A percentile compares a stretch with the other conserved stretches of the same genome.
Conservation (phyloP, 2,797 vertebrate genomes). For the Agapornis canus region DNA sequence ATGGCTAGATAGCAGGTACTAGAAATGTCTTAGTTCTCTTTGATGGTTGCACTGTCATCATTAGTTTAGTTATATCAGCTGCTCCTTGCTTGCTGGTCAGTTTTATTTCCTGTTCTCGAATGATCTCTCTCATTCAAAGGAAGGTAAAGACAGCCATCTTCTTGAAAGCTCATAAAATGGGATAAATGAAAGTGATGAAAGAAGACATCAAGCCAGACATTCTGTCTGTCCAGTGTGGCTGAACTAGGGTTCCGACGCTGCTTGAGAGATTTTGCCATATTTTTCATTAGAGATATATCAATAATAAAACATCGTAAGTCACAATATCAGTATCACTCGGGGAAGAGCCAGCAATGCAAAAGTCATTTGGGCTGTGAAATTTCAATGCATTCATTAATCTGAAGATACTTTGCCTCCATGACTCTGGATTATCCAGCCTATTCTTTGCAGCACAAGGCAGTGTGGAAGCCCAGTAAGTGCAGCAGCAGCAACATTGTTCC, state of each 20-base stretch:
- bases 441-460: rapidly evolving
- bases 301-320: background rate
- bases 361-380: background rate
- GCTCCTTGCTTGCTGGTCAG: background rate
- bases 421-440: background rate
- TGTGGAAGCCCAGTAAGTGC: background rate
- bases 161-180: constrained; percentile 15
- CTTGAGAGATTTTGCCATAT: background rate
- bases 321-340: background rate
- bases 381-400: background rate
- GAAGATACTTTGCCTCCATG: background rate
- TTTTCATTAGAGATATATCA: background rate
- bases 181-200: background rate
- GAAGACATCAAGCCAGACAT: background rate
- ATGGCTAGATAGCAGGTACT: background rate
- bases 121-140: constrained; percentile 3
- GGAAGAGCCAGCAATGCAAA: background rate
- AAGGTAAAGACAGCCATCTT: background rate
- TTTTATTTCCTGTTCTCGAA: constrained; percentile 21
- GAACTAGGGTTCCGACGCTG: background rate
- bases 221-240: background rate
- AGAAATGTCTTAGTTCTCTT: background rate
- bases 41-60: constrained; percentile 33
- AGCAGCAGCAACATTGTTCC: background rate
- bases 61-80: constrained; percentile 35